These are phyloP conservation scores for Atherix ibis DNA, from an alignment of 2,888 invertebrate genomes.

Conservation along the genomic window DNA sequence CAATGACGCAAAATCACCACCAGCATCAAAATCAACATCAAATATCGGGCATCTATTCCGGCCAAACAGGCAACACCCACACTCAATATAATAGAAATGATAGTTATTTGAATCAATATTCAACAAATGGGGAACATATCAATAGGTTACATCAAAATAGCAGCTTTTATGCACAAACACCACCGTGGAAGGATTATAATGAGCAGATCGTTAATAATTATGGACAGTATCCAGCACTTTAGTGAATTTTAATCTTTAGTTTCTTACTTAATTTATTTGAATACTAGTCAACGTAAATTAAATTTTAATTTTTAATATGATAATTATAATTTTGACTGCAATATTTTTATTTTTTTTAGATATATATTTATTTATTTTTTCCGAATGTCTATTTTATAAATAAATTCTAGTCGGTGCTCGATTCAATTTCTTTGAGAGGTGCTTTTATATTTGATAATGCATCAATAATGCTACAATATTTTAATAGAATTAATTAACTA, in stretches of 20 bases:
- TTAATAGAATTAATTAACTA: no score
- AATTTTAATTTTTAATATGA: neutral
- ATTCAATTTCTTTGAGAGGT: no score
- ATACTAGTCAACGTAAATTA: neutral
- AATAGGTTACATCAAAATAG: constrained; percentile 24
- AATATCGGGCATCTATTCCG: neutral
- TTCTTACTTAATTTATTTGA: constrained; percentile 4
- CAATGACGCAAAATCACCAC: constrained; percentile 8
- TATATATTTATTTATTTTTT: neutral
- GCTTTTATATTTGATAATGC: no score
- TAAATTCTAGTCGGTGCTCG: no score
- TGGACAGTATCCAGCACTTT: constrained; percentile 12
- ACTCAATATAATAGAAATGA: no score
- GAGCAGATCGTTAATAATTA: constrained; percentile 22
- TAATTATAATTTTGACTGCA: neutral
- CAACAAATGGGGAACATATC: neutral
- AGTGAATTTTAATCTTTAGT: constrained; percentile 8
- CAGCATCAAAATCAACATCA: neutral
- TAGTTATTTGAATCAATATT: neutral
- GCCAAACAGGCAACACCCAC: constrained; percentile 1
- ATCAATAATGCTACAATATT: no score
- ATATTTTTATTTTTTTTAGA: constrained; percentile 1
- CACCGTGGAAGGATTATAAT: constrained; percentile 32
- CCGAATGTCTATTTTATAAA: no score
- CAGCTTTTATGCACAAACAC: constrained; percentile 31